A percentile compares a stretch with the other conserved stretches of the same genome.
Conservation (phyloP, 1,140 invertebrate species). For the Aphaenogaster floridana region DNA sequence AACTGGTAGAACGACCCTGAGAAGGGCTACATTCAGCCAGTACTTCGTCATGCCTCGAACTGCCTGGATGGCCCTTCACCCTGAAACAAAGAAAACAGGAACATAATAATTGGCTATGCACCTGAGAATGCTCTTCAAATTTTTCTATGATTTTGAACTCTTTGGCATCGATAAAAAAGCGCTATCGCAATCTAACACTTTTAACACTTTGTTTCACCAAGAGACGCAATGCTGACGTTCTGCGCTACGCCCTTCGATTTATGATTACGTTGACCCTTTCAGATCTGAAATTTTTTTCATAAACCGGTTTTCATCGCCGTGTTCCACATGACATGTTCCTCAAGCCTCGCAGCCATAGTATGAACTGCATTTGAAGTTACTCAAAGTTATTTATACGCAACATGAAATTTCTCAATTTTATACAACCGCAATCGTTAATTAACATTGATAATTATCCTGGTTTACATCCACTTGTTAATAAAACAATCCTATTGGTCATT, state of each 20-base stretch:
- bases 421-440: background rate
- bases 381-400: background rate
- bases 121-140: constrained; percentile 16
- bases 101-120: background rate
- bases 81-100: constrained; percentile 64
- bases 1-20: constrained; percentile 83
- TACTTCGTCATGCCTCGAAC: constrained; percentile 80
- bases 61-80: constrained; percentile 62
- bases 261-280: constrained; percentile 15
- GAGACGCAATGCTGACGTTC: constrained; percentile 30
- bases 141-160: constrained; percentile 43
- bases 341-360: background rate
- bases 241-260: constrained; percentile 25
- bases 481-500: background rate
- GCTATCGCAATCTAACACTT: constrained; percentile 64
- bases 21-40: constrained; percentile 83
- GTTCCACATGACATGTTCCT: constrained; percentile 7
- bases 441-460: background rate
- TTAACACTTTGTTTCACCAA: constrained; percentile 66
- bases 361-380: background rate
- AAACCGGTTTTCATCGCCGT: constrained; percentile 35
- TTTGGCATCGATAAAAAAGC: constrained; percentile 60
- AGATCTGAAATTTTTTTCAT: constrained; percentile 11
- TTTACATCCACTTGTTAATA: background rate
- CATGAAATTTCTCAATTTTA: background rate